These are phyloP conservation scores for Dysmachus trigonus DNA, from an alignment of 2,888 invertebrate species.

Conservation along the genomic window DNA sequence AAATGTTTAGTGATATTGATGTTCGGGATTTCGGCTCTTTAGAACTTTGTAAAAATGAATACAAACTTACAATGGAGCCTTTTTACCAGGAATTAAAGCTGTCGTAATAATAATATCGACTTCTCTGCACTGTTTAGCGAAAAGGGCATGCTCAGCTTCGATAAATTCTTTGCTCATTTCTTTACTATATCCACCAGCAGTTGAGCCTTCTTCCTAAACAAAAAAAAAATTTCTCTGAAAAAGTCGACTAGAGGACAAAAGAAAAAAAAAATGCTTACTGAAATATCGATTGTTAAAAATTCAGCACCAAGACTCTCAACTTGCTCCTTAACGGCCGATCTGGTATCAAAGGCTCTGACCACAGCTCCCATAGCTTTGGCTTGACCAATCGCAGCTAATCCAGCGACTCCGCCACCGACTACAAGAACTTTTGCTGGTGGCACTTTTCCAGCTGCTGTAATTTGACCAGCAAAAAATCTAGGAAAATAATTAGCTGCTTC, in stretches of 20 bases:
- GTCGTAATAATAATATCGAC: slow-evolving; percentile 90
- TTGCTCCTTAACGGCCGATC: slow-evolving; percentile 83
- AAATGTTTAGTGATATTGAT: too few relatives aligned
- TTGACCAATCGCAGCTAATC: slow-evolving; percentile 80
- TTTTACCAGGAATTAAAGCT: slow-evolving; percentile 87
- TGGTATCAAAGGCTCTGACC: slow-evolving; percentile 86
- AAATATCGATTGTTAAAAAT: slow-evolving; percentile 80
- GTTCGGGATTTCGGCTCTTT: too few relatives aligned
- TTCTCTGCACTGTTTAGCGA: slow-evolving; percentile 85
- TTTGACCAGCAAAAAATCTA: slow-evolving; percentile 90
- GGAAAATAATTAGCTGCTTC: slow-evolving; percentile 91
- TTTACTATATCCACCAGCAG: slow-evolving; percentile 82
- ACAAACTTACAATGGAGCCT: slow-evolving; percentile 71
- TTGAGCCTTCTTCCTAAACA: slow-evolving; percentile 74
- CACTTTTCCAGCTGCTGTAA: slow-evolving; percentile 89
- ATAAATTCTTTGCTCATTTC: slow-evolving; percentile 88
- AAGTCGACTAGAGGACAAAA: background rate
- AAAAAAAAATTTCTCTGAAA: background rate
- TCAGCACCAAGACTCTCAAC: slow-evolving; percentile 89
- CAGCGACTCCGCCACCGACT: slow-evolving; percentile 90
- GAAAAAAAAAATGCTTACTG: slow-evolving; percentile 65
- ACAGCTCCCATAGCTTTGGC: slow-evolving; percentile 90
- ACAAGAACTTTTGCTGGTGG: slow-evolving; percentile 89
- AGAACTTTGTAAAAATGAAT: background rate
- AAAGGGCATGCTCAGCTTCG: slow-evolving; percentile 84